These are phyloP conservation scores for Camelus dromedarius DNA, from an alignment of 2,113 vertebrate genomes.

Conservation along the genomic window DNA sequence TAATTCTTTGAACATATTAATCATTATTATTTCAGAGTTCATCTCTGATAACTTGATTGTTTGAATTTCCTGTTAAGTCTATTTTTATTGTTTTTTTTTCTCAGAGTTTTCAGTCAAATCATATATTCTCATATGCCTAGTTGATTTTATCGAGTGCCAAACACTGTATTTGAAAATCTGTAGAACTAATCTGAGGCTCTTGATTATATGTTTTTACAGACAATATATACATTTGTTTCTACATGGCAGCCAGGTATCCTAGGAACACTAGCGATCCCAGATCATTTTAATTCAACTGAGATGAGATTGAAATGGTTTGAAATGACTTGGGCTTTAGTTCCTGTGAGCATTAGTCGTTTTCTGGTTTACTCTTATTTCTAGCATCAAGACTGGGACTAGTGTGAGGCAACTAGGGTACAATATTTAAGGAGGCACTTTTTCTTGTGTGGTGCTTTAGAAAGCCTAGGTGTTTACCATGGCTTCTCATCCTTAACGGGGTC, in stretches of 20 bases:
- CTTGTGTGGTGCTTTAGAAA: neutral
- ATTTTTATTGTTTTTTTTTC: neutral
- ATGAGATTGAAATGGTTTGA: neutral
- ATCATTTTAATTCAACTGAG: neutral
- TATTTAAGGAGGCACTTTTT: neutral
- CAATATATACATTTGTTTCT: neutral
- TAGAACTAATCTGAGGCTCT: neutral
- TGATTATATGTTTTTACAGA: neutral
- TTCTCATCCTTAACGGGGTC: neutral
- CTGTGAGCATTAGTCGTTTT: neutral
- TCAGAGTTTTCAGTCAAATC: neutral
- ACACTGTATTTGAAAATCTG: neutral
- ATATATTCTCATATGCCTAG: neutral
- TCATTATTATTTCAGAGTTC: constrained; percentile 16
- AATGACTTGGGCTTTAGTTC: neutral
- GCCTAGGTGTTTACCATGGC: neutral
- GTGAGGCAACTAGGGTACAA: neutral
- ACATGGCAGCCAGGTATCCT: neutral
- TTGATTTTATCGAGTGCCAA: neutral
- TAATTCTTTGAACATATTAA: neutral
- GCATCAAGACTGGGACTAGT: neutral
- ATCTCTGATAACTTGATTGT: neutral
- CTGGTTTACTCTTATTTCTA: neutral
- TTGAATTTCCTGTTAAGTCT: neutral
- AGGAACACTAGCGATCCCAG: neutral